Conservation (phyloP, 2,797 vertebrate species). For the Petrocephalus sullivani region DNA sequence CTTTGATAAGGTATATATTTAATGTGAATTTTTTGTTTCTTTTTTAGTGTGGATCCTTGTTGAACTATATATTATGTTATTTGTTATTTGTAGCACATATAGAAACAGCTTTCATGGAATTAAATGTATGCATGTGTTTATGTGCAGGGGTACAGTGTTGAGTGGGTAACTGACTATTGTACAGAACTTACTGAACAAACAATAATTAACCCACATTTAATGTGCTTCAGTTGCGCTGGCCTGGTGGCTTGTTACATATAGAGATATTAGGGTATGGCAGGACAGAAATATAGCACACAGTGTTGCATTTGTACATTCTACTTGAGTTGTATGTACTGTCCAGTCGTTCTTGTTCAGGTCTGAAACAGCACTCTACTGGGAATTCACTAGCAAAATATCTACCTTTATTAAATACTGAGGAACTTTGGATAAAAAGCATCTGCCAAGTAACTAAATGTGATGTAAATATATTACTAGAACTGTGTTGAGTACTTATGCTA, state of each 20-base stretch:
- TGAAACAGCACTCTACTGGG: not conserved
- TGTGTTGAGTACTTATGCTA: not conserved
- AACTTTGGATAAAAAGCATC: slow-evolving; percentile 4
- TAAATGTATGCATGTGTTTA: not conserved
- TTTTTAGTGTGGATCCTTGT: not conserved
- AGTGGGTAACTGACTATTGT: not conserved
- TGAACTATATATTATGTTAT: not conserved
- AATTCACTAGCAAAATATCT: not conserved
- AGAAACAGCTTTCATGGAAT: not conserved
- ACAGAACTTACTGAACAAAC: not conserved
- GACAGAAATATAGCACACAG: not conserved
- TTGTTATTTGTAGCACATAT: not conserved
- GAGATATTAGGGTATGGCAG: not conserved
- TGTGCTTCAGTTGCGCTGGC: not conserved
- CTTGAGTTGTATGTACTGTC: not conserved
- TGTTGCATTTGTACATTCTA: slow-evolving; percentile 5
- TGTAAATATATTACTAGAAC: not conserved
- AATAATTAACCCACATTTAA: not conserved
- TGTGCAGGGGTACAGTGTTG: not conserved
- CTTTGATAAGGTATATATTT: not conserved
- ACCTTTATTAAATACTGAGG: not conserved
- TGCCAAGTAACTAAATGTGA: not conserved
- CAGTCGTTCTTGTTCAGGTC: not conserved
- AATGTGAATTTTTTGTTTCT: not conserved
- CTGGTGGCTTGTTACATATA: not conserved